These are phyloP conservation scores for Mesaphorura yosii DNA, from an alignment of 1,140 invertebrate species.

Conservation along the genomic window DNA sequence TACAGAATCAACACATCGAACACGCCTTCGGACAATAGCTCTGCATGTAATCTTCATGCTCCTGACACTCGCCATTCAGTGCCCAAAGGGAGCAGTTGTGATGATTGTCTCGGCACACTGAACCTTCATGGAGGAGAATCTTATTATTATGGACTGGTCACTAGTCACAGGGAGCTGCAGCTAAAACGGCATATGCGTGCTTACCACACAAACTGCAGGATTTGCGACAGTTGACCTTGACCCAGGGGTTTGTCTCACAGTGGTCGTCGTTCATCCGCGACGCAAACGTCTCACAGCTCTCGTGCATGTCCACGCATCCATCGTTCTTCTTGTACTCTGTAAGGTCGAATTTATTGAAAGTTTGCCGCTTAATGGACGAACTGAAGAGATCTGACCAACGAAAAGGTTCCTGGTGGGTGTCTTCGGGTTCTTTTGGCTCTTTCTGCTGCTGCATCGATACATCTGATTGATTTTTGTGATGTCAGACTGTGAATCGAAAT, in stretches of 20 bases:
- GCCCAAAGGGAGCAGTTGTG: background rate
- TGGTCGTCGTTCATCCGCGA: too few species aligned
- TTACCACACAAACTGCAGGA: conserved; percentile 5
- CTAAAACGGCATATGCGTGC: too few species aligned
- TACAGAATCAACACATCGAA: background rate
- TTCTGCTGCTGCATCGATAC: background rate
- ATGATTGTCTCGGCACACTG: conserved; percentile 1
- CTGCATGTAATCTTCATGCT: conserved; percentile 4
- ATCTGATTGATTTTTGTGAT: conserved; percentile 1
- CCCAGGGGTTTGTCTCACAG: conserved; percentile 2
- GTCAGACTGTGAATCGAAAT: conserved; percentile 1
- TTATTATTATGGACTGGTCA: background rate
- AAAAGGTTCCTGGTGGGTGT: background rate
- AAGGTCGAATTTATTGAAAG: background rate
- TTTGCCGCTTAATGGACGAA: background rate
- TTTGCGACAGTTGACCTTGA: background rate
- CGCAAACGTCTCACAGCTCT: background rate
- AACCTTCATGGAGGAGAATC: background rate
- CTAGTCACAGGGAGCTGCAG: background rate
- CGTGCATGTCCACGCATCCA: background rate
- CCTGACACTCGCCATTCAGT: background rate
- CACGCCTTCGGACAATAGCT: conserved; percentile 2
- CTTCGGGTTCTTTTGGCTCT: background rate
- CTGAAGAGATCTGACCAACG: background rate
- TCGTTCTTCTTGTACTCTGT: background rate